These are phyloP conservation scores for Rhodophaea formosa DNA, from an alignment of 2,888 invertebrate genomes.

Conservation along the genomic window DNA sequence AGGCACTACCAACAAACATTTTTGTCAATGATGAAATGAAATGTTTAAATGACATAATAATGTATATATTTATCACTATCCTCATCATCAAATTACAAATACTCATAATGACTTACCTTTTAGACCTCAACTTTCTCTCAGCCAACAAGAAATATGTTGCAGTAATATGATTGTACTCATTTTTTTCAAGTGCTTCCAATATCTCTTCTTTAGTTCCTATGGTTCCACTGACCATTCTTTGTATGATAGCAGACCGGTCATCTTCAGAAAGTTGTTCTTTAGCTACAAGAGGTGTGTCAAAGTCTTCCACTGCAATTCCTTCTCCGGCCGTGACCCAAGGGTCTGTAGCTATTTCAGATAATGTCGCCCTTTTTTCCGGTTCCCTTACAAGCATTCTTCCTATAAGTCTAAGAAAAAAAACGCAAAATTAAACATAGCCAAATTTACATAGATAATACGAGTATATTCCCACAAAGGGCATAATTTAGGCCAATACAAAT, in stretches of 20 bases:
- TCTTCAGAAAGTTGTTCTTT: constrained; percentile 95
- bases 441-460: too few relatives aligned
- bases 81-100: not conserved
- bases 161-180: constrained; percentile 98
- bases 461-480: too few relatives aligned
- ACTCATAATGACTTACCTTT: constrained; percentile 72
- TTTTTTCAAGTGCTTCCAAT: constrained; percentile 94
- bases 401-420: constrained; percentile 84
- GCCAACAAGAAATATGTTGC: constrained; percentile 98
- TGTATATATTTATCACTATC: too few relatives aligned
- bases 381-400: constrained; percentile 95
- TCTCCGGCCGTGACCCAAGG: constrained; percentile 88
- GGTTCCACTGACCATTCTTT: constrained; percentile 97
- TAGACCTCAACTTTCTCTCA: constrained; percentile 92
- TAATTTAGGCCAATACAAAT: too few relatives aligned
- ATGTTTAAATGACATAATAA: too few relatives aligned
- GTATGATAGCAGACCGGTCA: constrained; percentile 94
- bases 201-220: constrained; percentile 98
- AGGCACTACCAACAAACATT: too few relatives aligned
- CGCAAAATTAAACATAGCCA: not conserved
- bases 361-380: constrained; percentile 93
- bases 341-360: constrained; percentile 93
- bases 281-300: constrained; percentile 90
- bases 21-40: too few relatives aligned
- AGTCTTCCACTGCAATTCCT: constrained; percentile 78